These are phyloP conservation scores for Typhlomys cinereus DNA, from an alignment of 2,113 vertebrate genomes.

Conservation along the genomic window DNA sequence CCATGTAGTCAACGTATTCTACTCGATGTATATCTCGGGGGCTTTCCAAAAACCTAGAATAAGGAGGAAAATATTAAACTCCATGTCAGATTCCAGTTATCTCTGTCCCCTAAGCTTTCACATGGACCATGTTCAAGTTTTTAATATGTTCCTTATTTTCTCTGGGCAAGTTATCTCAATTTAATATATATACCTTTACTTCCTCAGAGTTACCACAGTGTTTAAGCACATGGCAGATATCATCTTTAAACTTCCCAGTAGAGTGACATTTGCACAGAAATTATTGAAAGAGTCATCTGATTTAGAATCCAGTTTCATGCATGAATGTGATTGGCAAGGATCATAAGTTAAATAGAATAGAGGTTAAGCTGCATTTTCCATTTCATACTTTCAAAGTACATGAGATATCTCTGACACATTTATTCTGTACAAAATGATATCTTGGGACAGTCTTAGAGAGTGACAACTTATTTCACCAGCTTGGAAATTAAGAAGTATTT, in stretches of 20 bases:
- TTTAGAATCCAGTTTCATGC: background rate
- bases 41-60: constrained; percentile 73
- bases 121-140: background rate
- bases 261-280: background rate
- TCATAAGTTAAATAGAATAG: background rate
- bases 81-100: background rate
- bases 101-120: background rate
- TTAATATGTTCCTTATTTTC: background rate
- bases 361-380: background rate
- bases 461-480: background rate
- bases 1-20: constrained; percentile 90
- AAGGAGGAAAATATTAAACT: background rate
- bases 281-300: background rate
- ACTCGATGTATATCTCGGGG: constrained; percentile 89
- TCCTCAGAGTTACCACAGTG: background rate
- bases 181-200: background rate
- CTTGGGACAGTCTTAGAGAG: background rate
- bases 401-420: background rate
- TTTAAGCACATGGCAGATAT: background rate
- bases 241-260: background rate
- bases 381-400: background rate
- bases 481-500: background rate
- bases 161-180: background rate
- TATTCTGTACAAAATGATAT: background rate
- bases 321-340: background rate